phyloP scores from a whole-genome alignment of 2,888 invertebrate genomes.

The Himalopsyche kuldschensis region DNA sequence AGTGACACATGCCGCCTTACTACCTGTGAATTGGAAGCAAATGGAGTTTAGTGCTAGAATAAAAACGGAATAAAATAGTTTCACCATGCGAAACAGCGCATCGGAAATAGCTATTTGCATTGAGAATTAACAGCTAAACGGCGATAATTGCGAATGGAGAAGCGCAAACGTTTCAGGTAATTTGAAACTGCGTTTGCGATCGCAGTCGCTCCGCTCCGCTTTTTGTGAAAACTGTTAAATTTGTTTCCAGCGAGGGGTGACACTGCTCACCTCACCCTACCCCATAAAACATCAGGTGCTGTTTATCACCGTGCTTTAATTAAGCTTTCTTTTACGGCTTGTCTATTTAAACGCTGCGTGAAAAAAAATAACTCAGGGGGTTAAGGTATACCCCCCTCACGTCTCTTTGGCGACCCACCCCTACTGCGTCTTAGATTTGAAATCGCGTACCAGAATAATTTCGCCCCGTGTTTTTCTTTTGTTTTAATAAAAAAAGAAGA shows the following conservation, averaged over 20 bases:
- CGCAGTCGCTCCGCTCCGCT: neutral
- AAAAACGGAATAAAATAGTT: neutral
- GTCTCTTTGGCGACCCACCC: neutral
- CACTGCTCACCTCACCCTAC: neutral
- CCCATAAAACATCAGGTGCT: slow-evolving; percentile 39
- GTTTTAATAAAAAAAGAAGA: slow-evolving; percentile 1
- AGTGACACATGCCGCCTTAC: no score
- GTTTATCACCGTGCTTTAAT: slow-evolving; percentile 39
- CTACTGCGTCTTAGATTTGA: neutral
- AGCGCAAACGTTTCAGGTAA: neutral
- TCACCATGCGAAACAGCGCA: neutral
- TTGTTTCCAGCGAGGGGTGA: neutral
- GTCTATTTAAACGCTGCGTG: slow-evolving; percentile 31
- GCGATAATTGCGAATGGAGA: neutral
- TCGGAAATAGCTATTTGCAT: neutral
- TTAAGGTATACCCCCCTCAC: neutral
- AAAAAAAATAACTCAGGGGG: slow-evolving; percentile 27
- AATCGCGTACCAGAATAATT: neutral
- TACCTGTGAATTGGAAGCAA: no score
- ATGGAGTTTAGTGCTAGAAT: no score
- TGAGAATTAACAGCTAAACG: neutral
- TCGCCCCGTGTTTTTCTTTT: neutral
- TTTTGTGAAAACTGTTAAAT: neutral
- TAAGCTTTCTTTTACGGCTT: slow-evolving; percentile 39
- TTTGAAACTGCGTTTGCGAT: neutral